Percentiles rank a stretch among this genome's conserved stretches.
Conservation (phyloP, 2,888 invertebrate species). For the Scaptomyza tumidula region DNA sequence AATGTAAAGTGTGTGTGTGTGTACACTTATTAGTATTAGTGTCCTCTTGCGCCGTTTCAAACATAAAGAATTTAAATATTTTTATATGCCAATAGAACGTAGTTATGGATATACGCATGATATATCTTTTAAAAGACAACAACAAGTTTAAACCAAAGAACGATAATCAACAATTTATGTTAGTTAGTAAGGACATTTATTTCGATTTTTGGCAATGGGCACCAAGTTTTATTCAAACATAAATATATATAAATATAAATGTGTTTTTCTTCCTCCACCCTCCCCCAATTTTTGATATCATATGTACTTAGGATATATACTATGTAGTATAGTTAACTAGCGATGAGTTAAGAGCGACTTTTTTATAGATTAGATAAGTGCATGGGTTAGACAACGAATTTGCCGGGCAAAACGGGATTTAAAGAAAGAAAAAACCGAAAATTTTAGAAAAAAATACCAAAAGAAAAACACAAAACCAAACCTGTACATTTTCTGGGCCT, state of each 20-base stretch:
- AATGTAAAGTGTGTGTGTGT: constrained; percentile 16
- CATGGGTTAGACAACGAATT: constrained; percentile 75
- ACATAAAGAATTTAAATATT: constrained; percentile 74
- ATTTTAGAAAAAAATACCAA: not conserved
- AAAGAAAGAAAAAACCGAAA: constrained; percentile 10
- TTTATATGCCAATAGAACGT: constrained; percentile 66
- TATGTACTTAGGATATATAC: constrained; percentile 40
- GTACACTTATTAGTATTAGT: constrained; percentile 40
- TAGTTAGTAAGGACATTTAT: constrained; percentile 15
- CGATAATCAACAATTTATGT: constrained; percentile 66
- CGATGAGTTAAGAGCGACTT: not conserved
- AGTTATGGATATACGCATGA: constrained; percentile 20
- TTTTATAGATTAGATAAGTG: constrained; percentile 46
- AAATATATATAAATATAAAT: constrained; percentile 6
- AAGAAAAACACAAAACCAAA: not conserved
- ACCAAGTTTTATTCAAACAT: constrained; percentile 54
- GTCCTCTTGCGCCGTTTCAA: constrained; percentile 64
- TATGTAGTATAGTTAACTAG: not conserved
- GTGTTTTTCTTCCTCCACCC: not conserved
- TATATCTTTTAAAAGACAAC: constrained; percentile 16
- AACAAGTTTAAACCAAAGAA: constrained; percentile 56
- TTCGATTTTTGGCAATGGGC: constrained; percentile 45
- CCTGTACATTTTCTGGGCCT: constrained; percentile 54
- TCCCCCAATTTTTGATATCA: constrained; percentile 30
- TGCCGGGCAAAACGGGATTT: constrained; percentile 43